Conservation (phyloP, 2,888 invertebrate genomes). For the Cloeon dipterum region DNA sequence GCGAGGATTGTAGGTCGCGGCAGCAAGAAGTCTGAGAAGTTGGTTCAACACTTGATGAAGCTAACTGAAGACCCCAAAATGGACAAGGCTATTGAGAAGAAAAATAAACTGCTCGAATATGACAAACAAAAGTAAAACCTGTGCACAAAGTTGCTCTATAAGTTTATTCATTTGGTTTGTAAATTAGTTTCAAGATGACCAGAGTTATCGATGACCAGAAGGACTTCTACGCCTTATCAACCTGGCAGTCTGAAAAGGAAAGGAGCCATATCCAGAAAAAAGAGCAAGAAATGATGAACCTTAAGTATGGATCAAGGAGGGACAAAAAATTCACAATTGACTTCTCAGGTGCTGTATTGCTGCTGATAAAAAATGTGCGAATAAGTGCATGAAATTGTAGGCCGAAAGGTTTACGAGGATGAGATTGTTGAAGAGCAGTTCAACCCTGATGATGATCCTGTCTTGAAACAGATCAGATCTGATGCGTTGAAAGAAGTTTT, state of each 20-base stretch:
- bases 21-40: slow-evolving; percentile 39
- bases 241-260: slow-evolving; percentile 57
- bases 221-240: slow-evolving; percentile 73
- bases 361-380: too few species aligned
- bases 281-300: slow-evolving; percentile 38
- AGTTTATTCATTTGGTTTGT: background rate
- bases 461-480: slow-evolving; percentile 19
- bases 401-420: slow-evolving; percentile 26
- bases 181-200: slow-evolving; percentile 22
- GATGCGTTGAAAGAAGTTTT: slow-evolving; percentile 9
- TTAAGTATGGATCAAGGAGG: slow-evolving; percentile 41
- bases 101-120: slow-evolving; percentile 62
- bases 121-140: slow-evolving; percentile 50
- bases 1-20: slow-evolving; percentile 36
- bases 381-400: too few species aligned
- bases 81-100: slow-evolving; percentile 49
- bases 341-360: slow-evolving; percentile 43
- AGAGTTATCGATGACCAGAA: slow-evolving; percentile 81
- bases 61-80: background rate
- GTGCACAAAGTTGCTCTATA: background rate
- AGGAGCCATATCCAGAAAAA: slow-evolving; percentile 37
- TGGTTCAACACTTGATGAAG: slow-evolving; percentile 14
- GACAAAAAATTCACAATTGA: slow-evolving; percentile 51
- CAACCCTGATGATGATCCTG: slow-evolving; percentile 18
- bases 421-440: slow-evolving; percentile 15